Evolutionary conservation across 2,888 invertebrate genomes (phyloP).

Genomic region (Apamea crenata): DNA sequence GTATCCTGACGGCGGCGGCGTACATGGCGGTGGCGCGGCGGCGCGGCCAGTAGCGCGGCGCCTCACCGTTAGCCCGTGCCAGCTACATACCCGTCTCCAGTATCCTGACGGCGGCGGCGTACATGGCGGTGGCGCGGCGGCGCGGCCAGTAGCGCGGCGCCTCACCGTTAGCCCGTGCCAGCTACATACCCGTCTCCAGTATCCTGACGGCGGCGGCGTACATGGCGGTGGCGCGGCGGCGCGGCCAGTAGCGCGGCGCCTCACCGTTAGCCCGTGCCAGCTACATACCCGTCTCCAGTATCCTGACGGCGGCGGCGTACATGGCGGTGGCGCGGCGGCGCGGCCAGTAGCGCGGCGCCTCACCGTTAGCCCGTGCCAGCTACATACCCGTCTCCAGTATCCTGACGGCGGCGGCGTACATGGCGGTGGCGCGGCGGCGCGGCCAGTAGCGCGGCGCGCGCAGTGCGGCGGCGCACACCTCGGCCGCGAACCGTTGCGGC

Average conservation of each 20-base stretch:
- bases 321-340: slow-evolving; percentile 90
- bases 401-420: slow-evolving; percentile 92
- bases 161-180: too few relatives aligned
- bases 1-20: slow-evolving; percentile 91
- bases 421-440: slow-evolving; percentile 88
- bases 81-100: slow-evolving; percentile 85
- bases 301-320: slow-evolving; percentile 91
- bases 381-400: slow-evolving; percentile 89
- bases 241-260: slow-evolving; percentile 96
- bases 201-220: slow-evolving; percentile 92
- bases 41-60: slow-evolving; percentile 95
- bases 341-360: slow-evolving; percentile 92
- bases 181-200: slow-evolving; percentile 85
- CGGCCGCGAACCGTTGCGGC: slow-evolving; percentile 95
- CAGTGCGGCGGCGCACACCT: slow-evolving; percentile 93
- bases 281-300: slow-evolving; percentile 88
- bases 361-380: too few relatives aligned
- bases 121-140: slow-evolving; percentile 90
- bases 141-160: slow-evolving; percentile 96
- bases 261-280: too few relatives aligned
- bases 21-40: slow-evolving; percentile 91
- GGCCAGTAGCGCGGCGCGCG: slow-evolving; percentile 96
- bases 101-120: slow-evolving; percentile 91
- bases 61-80: too few relatives aligned
- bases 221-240: slow-evolving; percentile 89